A percentile compares a stretch with the other conserved stretches of the same genome.
phyloP scores from a whole-genome alignment of 2,888 invertebrate species.

The Alitta virens region DNA sequence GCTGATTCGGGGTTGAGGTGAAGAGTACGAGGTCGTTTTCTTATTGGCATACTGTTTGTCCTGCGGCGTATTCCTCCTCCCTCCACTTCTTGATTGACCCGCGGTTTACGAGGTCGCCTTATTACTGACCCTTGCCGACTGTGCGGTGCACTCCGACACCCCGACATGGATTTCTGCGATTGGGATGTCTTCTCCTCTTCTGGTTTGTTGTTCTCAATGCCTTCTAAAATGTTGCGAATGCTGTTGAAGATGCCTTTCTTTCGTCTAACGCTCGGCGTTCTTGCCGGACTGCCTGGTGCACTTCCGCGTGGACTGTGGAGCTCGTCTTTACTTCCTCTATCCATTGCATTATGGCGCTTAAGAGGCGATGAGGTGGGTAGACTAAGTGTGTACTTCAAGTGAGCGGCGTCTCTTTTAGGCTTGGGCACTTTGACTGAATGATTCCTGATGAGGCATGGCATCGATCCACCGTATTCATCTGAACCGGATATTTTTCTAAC shows the following conservation, averaged over 20 bases:
- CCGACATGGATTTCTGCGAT: neutral
- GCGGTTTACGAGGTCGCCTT: neutral
- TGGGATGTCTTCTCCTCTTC: no score
- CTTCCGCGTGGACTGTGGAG: neutral
- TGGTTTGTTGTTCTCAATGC: no score
- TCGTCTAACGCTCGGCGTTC: neutral
- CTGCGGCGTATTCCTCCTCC: slow-evolving; percentile 39
- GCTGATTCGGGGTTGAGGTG: neutral
- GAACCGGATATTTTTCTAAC: slow-evolving; percentile 2
- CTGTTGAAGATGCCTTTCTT: neutral
- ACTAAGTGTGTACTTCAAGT: slow-evolving; percentile 1
- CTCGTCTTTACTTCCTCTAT: neutral
- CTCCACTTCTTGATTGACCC: slow-evolving; percentile 5
- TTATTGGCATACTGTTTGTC: slow-evolving; percentile 47
- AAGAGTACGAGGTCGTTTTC: slow-evolving; percentile 34
- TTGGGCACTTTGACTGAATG: neutral
- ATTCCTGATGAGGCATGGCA: slow-evolving; percentile 14
- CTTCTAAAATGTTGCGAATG: neutral
- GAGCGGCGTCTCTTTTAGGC: neutral
- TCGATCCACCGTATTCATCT: slow-evolving; percentile 17
- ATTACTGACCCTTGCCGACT: slow-evolving; percentile 20
- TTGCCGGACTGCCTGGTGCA: neutral
- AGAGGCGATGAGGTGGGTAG: slow-evolving; percentile 1
- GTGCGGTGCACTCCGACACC: slow-evolving; percentile 13
- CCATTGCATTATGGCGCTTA: neutral